phyloP scores from a whole-genome alignment of 2,797 vertebrate species.

The Rousettus madagascariensis region DNA sequence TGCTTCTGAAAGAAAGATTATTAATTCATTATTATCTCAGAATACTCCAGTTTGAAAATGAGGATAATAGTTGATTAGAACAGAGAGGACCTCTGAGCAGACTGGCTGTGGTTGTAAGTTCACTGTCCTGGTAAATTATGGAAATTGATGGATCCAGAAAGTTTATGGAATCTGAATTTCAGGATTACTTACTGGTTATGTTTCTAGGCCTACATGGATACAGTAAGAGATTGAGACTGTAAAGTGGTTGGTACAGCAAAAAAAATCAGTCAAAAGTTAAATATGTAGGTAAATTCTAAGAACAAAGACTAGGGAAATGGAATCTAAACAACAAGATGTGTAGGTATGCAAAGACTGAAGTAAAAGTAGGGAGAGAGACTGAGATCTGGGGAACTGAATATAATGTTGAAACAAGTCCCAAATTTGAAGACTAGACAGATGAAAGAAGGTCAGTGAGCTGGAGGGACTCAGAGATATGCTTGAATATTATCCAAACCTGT shows the following conservation, averaged over 20 bases:
- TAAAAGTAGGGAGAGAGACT: neutral
- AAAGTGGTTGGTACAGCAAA: neutral
- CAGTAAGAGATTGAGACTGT: neutral
- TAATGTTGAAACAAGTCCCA: neutral
- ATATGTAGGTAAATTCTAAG: neutral
- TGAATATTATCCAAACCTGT: neutral
- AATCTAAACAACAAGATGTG: neutral
- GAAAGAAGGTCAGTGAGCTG: neutral
- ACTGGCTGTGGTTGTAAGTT: neutral
- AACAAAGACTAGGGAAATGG: neutral
- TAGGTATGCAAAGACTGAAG: neutral
- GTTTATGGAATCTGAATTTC: neutral
- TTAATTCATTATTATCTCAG: neutral
- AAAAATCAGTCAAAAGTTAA: constrained; percentile 5
- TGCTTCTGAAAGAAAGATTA: neutral
- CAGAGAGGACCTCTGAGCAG: neutral
- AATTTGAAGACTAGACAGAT: neutral
- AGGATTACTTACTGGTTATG: neutral
- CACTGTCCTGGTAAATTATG: neutral
- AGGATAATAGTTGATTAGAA: neutral
- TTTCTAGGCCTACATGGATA: neutral
- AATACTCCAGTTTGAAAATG: neutral
- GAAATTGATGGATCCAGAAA: neutral
- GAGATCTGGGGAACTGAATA: neutral
- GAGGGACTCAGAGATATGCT: neutral